A percentile compares a stretch with the other conserved stretches of the same genome.
These are phyloP conservation scores for Cassiopea andromeda DNA, from an alignment of 30 jellyfish, hydroid and myxozoan species.

Conservation along the genomic window DNA sequence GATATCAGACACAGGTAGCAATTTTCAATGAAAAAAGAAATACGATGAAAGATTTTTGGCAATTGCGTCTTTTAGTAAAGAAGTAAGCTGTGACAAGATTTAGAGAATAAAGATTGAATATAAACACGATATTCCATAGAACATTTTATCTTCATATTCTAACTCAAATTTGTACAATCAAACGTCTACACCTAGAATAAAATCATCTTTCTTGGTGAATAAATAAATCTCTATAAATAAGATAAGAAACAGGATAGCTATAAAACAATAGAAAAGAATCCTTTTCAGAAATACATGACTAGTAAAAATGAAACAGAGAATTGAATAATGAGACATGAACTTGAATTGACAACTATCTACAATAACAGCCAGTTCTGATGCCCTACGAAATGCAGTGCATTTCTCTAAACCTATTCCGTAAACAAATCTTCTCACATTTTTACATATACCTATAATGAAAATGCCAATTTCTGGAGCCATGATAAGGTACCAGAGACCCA, in stretches of 20 bases:
- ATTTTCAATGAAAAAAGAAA: too few species aligned
- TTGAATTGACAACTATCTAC: background rate
- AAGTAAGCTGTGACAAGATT: too few species aligned
- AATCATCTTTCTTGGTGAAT: slow-evolving; percentile 42
- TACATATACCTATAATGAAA: too few species aligned
- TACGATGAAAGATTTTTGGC: too few species aligned
- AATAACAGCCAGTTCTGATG: too few species aligned
- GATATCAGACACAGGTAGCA: too few species aligned
- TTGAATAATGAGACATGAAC: background rate
- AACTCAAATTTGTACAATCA: slow-evolving; percentile 10
- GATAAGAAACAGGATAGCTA: slow-evolving; percentile 42
- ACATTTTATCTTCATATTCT: background rate
- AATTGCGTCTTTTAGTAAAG: too few species aligned
- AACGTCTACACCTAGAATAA: slow-evolving; percentile 53
- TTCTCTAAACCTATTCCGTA: too few species aligned
- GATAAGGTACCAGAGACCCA: too few species aligned
- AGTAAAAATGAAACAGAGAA: background rate
- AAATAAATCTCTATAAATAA: slow-evolving; percentile 64
- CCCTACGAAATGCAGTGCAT: too few species aligned
- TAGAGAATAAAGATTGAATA: background rate
- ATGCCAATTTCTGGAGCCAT: too few species aligned
- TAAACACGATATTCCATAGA: background rate
- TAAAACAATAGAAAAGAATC: slow-evolving; percentile 16
- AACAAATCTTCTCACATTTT: too few species aligned
- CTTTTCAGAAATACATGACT: slow-evolving; percentile 1